Percentiles rank a stretch among this genome's conserved stretches.
Conservation (phyloP, 2,888 invertebrate genomes). For the Scrobipalpa atriplicella region DNA sequence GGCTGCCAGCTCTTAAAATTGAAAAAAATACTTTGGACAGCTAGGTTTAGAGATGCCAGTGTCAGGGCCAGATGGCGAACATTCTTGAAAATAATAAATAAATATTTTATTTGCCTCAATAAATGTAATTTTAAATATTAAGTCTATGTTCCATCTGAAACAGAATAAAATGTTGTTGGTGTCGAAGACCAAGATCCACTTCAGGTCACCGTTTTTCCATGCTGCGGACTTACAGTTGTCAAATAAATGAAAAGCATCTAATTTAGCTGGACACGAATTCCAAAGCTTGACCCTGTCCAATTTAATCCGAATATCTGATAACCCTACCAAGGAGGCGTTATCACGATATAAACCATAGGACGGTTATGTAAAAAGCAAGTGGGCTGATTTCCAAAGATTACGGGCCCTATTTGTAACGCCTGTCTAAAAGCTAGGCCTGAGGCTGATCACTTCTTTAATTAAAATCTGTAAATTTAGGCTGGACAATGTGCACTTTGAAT, state of each 20-base stretch:
- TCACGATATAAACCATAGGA: conserved; percentile 12
- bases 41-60: too few relatives aligned
- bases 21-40: background rate
- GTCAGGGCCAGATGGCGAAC: too few relatives aligned
- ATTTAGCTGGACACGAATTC: background rate
- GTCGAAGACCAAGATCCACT: too few relatives aligned
- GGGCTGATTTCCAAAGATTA: conserved; percentile 19
- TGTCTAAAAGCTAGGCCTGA: background rate
- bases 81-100: background rate
- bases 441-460: conserved; percentile 20
- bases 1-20: background rate
- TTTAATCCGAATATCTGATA: background rate
- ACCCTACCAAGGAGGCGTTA: conserved; percentile 15
- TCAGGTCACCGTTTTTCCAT: too few relatives aligned
- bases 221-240: too few relatives aligned
- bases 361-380: conserved; percentile 16
- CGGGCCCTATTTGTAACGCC: conserved; percentile 18
- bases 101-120: too few relatives aligned
- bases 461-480: background rate
- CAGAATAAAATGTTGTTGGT: too few relatives aligned
- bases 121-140: too few relatives aligned
- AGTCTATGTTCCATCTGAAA: too few relatives aligned
- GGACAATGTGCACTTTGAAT: background rate
- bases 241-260: too few relatives aligned
- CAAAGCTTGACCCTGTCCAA: background rate